These are phyloP conservation scores for Speoplatyrhinus poulsoni DNA, from an alignment of 2,113 vertebrate genomes.

Conservation along the genomic window DNA sequence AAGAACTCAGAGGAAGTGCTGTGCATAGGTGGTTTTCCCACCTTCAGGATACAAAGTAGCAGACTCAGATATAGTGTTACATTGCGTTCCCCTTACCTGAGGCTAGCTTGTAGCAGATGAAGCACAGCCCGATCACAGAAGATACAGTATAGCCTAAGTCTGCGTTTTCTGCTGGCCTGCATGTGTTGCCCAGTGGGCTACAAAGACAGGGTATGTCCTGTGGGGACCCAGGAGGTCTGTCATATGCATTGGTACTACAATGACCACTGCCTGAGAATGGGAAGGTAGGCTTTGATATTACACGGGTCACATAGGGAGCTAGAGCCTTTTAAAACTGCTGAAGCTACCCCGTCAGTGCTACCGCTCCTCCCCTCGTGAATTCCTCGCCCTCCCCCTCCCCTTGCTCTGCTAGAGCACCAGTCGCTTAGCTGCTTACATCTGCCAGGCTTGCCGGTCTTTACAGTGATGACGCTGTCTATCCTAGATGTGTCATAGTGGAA, in stretches of 20 bases:
- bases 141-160: slow-evolving; percentile 48
- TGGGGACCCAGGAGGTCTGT: slow-evolving; percentile 76
- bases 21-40: slow-evolving; percentile 14
- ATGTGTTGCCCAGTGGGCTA: slow-evolving; percentile 47
- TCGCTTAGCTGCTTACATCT: neutral
- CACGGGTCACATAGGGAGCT: slow-evolving; percentile 75
- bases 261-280: slow-evolving; percentile 74
- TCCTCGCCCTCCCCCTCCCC: slow-evolving; percentile 64
- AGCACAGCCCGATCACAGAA: slow-evolving; percentile 17
- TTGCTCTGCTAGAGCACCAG: slow-evolving; percentile 22
- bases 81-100: slow-evolving; percentile 42
- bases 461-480: neutral
- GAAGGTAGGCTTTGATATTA: slow-evolving; percentile 77
- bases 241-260: slow-evolving; percentile 73
- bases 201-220: slow-evolving; percentile 70
- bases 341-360: slow-evolving; percentile 38
- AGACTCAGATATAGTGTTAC: slow-evolving; percentile 42
- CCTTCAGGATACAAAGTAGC: slow-evolving; percentile 38
- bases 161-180: slow-evolving; percentile 51
- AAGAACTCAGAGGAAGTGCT: slow-evolving; percentile 2
- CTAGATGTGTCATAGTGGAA: too few species aligned
- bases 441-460: neutral
- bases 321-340: slow-evolving; percentile 62
- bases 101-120: slow-evolving; percentile 45
- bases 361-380: slow-evolving; percentile 55